phyloP scores from a whole-genome alignment of 2,888 invertebrate species.

The Meiosimyza decipiens region DNA sequence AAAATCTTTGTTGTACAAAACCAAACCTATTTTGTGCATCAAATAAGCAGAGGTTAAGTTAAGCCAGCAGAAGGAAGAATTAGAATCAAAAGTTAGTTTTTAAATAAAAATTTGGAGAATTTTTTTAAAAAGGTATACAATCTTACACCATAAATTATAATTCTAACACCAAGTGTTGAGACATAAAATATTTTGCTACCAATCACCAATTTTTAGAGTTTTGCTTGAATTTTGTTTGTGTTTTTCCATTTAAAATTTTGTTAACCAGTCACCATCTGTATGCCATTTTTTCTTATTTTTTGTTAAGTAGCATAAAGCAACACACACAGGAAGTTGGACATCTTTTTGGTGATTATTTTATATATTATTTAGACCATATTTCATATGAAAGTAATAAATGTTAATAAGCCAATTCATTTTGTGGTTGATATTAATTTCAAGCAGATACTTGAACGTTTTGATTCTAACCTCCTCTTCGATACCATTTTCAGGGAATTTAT shows the following conservation, averaged over 20 bases:
- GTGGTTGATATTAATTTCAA: conserved; percentile 45
- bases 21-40: too few species aligned
- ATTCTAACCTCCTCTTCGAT: conserved; percentile 69
- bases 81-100: conserved; percentile 62
- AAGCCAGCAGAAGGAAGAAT: conserved; percentile 45
- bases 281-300: conserved; percentile 17
- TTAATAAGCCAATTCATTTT: conserved; percentile 41
- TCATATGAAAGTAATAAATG: conserved; percentile 16
- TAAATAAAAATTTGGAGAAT: conserved; percentile 12
- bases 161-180: too few species aligned
- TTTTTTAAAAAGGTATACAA: neutral
- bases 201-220: conserved; percentile 7
- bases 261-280: conserved; percentile 40
- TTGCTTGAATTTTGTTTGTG: conserved; percentile 4
- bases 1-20: too few species aligned
- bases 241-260: conserved; percentile 22
- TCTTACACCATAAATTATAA: too few species aligned
- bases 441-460: conserved; percentile 50
- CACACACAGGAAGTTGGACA: conserved; percentile 29
- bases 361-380: too few species aligned
- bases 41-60: too few species aligned
- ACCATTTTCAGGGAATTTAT: conserved; percentile 73
- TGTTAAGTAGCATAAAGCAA: conserved; percentile 19
- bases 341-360: neutral
- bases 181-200: conserved; percentile 10